Base-by-base conservation (phyloP, 1,140 invertebrate genomes). In the Tetramorium parvispinum region DNA sequence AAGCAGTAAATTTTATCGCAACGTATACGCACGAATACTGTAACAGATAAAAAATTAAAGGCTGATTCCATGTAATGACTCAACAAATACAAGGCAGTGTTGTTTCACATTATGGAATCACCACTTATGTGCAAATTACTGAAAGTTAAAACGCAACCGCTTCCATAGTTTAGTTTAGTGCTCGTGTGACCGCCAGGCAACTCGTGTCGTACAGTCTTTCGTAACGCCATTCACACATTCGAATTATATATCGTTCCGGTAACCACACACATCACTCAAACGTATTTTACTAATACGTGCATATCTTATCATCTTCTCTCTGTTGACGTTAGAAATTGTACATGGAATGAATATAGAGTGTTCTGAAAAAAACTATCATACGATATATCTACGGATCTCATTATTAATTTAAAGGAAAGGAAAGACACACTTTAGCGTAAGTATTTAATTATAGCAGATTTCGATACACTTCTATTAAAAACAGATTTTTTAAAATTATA, bases 61-160 rank as follows among this genome's bases (percentile, higher is more conserved):
- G 4, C 32, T 13, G 18, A 13, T 27, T 5, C 3, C 32, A 59
- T 27, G 7, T 70, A 61, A 61, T 83, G 55, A 83, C n/a, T 27
- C 16, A 2, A 43, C 53, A 75, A 83, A 75, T 83, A 71, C 16
- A 73, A 75, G 24, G 53, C 37, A 1, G 4, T 59, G 66, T 83
- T 83, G 79, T 71, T 68, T 27, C 13, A 8, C 43, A 73, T 83
- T 75, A 49, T 59, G 24, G 40, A 83, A 75, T 71, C 66, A 3
- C 24, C 79, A 83, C 53, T 83, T 59, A 75, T 11, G 55, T 75
- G 66, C 37, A 43, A 83, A 83, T 83, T 83, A 75, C 68, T 83
- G 68, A 83, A 83, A 83, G 79, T 83, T 83, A 75, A 83, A 83
- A 83, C 78, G 49, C 78, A 27, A 24, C 40, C 40, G 79, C 40